Evolutionary conservation across 1,140 invertebrate species (phyloP).

Genomic region (Apis dorsata): DNA sequence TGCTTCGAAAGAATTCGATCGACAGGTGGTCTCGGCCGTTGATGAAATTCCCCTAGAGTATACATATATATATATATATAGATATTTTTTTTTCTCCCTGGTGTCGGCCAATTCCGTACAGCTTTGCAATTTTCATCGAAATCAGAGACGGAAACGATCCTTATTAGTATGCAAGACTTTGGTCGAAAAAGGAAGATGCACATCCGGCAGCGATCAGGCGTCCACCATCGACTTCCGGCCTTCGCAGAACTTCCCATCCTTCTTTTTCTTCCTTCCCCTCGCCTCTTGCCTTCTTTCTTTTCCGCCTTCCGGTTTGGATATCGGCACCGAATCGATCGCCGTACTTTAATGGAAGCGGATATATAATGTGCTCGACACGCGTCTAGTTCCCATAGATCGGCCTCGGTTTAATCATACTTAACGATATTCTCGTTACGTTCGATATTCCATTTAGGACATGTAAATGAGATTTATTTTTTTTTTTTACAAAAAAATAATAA

Average conservation of each 20-base stretch:
- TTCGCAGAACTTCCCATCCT: conserved; percentile 63
- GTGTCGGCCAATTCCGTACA: conserved; percentile 11
- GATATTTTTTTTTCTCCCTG: not conserved
- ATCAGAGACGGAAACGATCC: conserved; percentile 46
- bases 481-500: too few relatives aligned
- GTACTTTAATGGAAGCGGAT: conserved; percentile 27
- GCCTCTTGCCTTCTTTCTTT: conserved; percentile 40
- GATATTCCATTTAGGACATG: too few relatives aligned
- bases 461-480: too few relatives aligned
- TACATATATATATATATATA: too few relatives aligned
- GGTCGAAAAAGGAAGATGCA: conserved; percentile 62
- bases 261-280: conserved; percentile 33
- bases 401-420: not conserved
- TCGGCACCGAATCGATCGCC: conserved; percentile 55
- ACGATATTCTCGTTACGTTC: too few relatives aligned
- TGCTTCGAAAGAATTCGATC: conserved; percentile 41
- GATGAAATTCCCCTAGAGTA: conserved; percentile 25
- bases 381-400: not conserved
- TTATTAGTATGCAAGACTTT: conserved; percentile 63
- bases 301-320: conserved; percentile 50
- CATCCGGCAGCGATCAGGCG: conserved; percentile 66
- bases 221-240: conserved; percentile 64
- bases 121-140: conserved; percentile 43
- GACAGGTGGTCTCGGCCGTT: conserved; percentile 27
- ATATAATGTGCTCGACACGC: not conserved